Evolutionary conservation across 64 coral and sea anemone species (phyloP), one percentile per base, ranked within the genome.

Genomic region (Actinia tenebrosa): DNA sequence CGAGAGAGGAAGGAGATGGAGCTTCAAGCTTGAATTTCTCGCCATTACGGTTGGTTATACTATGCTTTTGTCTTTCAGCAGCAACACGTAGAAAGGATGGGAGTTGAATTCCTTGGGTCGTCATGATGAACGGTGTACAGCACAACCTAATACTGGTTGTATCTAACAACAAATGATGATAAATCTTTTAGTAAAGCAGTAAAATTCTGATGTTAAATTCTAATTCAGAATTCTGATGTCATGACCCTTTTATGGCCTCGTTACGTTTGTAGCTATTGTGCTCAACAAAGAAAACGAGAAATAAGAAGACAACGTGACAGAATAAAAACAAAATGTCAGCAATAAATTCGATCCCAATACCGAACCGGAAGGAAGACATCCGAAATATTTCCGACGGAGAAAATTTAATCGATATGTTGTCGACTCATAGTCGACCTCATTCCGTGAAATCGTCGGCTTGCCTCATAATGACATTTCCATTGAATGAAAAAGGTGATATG

Each of bases 61-160:
- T 83, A 52, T 92, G 90, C 44, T 64, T 80, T 53, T 85, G 85
- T 87, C 85, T 91, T 80, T 86, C 45, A 71, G 90, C 45, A 71
- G 90, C 64, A 56, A 87, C 86, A 44, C 80, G 86, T 44, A 92
- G 86, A 47, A 92, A 82, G 3, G 75, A 26, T 83, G 80, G 85
- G 3, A 87, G 84, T 66, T 66, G 63, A 71, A 82, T 92, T 75
- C 69, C 69, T 37, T 75, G 26, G 10, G n/a, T 75, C 37, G 11
- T 75, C 69, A 75, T 75, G 69, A 13, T 75, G n/a, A 13, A 15
- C 10, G 3, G 8, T 9, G 25, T n/a, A 2, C 47, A 50, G 69
- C 42, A n/a, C 30, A 37, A 37, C 30, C 30, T 37, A 53, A 14
- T 15, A 22, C 10, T 53, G 79, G 6, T 53, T 50, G 46, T 75